Evolutionary conservation across 2,888 invertebrate species (phyloP).

Genomic region (Tubulanus polymorphus): DNA sequence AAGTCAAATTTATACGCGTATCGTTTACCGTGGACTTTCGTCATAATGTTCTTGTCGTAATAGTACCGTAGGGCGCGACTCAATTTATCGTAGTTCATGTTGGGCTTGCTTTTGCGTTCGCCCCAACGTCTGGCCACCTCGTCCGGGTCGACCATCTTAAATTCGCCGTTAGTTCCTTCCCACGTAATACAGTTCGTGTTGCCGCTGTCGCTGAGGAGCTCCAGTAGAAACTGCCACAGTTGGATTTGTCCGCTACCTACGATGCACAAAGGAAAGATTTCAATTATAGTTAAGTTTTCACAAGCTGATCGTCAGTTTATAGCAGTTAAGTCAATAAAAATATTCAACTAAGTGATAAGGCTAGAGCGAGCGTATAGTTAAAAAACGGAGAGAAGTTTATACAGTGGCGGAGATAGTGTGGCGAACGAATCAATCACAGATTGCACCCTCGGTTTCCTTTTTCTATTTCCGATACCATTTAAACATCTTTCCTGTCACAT

Average conservation of each 20-base stretch:
- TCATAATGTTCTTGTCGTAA: conserved; percentile 98
- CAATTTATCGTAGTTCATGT: conserved; percentile 98
- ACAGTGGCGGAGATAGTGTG: too few relatives aligned
- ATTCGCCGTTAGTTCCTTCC: conserved; percentile 95
- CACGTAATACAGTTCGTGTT: conserved; percentile 92
- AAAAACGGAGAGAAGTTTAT: too few relatives aligned
- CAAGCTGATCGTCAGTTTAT: too few relatives aligned
- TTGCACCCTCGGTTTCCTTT: too few relatives aligned
- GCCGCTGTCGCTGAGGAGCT: conserved; percentile 80
- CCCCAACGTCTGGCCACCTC: conserved; percentile 94
- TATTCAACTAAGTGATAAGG: too few relatives aligned
- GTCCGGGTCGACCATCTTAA: conserved; percentile 91
- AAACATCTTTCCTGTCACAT: too few relatives aligned
- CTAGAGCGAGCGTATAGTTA: too few relatives aligned
- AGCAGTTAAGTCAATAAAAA: too few relatives aligned
- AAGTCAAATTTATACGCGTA: conserved; percentile 97
- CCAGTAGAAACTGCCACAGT: conserved; percentile 97
- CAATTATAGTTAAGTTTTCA: too few relatives aligned
- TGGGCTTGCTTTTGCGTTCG: conserved; percentile 89
- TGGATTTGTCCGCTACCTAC: conserved; percentile 82
- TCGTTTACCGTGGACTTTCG: conserved; percentile 93
- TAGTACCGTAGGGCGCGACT: conserved; percentile 91
- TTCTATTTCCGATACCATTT: conserved; percentile 1
- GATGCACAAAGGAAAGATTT: too few relatives aligned
- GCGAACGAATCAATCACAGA: too few relatives aligned